Conservation (phyloP, 2,113 vertebrate genomes). For the Propithecus coquereli region DNA sequence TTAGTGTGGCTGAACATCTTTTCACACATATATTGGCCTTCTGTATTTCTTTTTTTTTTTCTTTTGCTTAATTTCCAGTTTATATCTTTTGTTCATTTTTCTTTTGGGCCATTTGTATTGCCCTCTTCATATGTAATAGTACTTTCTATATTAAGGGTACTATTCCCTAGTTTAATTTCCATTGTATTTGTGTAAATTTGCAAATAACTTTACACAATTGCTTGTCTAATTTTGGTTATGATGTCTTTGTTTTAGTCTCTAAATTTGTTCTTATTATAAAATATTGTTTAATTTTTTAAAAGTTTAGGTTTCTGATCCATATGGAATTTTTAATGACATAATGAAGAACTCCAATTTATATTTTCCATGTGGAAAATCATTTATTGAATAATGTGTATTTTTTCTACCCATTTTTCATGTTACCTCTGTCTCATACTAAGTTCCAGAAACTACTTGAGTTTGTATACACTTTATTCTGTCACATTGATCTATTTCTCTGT, state of each 20-base stretch:
- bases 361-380: neutral
- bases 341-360: neutral
- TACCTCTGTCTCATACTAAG: neutral
- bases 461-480: neutral
- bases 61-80: neutral
- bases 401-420: neutral
- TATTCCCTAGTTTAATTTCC: neutral
- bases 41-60: neutral
- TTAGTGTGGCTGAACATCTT: neutral
- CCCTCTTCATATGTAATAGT: neutral
- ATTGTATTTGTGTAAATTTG: neutral
- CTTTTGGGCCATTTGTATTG: neutral
- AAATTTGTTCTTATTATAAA: neutral
- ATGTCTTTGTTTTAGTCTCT: neutral
- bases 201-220: neutral
- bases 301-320: neutral
- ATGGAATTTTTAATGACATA: neutral
- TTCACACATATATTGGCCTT: neutral
- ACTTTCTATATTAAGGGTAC: neutral
- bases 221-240: neutral
- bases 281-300: neutral
- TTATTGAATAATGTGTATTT: neutral
- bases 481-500: neutral
- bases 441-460: neutral
- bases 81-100: neutral